These are phyloP conservation scores for Umimayanthus kanabou DNA, from an alignment of 92 coral and sea anemone genomes.

Conservation along the genomic window DNA sequence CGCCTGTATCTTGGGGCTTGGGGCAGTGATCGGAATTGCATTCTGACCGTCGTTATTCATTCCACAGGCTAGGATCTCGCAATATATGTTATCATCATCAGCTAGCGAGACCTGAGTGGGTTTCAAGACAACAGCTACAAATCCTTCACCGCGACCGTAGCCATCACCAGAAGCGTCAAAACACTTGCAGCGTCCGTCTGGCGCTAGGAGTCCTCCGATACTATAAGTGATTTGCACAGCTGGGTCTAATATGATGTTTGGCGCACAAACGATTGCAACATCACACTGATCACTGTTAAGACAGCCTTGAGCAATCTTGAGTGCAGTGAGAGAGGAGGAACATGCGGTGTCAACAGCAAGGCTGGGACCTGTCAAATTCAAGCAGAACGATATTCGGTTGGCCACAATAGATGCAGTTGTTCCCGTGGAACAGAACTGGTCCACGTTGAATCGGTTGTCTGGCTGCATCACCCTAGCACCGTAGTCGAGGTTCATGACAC, in stretches of 20 bases:
- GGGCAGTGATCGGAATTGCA: slow-evolving; percentile 85
- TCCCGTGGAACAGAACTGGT: slow-evolving; percentile 69
- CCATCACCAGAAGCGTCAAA: slow-evolving; percentile 89
- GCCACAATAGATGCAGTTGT: slow-evolving; percentile 35
- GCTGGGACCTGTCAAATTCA: slow-evolving; percentile 68
- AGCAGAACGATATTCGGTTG: slow-evolving; percentile 64
- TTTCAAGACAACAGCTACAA: slow-evolving; percentile 79
- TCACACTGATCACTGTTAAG: slow-evolving; percentile 48
- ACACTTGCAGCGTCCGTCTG: slow-evolving; percentile 86
- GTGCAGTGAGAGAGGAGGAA: slow-evolving; percentile 59
- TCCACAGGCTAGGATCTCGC: slow-evolving; percentile 78
- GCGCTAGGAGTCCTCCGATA: slow-evolving; percentile 68
- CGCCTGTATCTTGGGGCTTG: slow-evolving; percentile 79
- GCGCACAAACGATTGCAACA: slow-evolving; percentile 86
- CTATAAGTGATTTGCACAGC: slow-evolving; percentile 56
- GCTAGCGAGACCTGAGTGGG: slow-evolving; percentile 48
- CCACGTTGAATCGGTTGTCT: slow-evolving; percentile 58
- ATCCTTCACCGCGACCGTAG: slow-evolving; percentile 90
- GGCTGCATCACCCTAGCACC: slow-evolving; percentile 40
- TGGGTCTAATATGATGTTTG: slow-evolving; percentile 59
- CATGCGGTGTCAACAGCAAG: slow-evolving; percentile 66
- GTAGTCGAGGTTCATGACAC: slow-evolving; percentile 57
- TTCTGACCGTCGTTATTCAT: slow-evolving; percentile 88
- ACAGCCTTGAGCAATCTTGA: slow-evolving; percentile 50
- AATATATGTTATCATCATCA: slow-evolving; percentile 71